Percentiles rank a stretch among this genome's conserved stretches.
These are phyloP conservation scores for Ceyx cyanopectus DNA, from an alignment of 2,113 vertebrate species.

Conservation along the genomic window DNA sequence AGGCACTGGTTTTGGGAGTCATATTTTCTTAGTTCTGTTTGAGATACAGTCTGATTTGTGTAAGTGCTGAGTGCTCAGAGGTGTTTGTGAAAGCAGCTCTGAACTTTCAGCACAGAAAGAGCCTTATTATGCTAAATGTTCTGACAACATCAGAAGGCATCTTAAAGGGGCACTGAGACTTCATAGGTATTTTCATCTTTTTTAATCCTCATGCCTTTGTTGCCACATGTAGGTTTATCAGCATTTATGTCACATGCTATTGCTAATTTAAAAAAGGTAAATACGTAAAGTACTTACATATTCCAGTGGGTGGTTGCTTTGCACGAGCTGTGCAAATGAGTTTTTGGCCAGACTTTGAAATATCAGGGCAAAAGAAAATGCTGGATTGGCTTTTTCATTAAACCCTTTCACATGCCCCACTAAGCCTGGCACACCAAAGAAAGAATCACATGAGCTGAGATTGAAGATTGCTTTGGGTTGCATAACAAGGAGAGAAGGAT, in stretches of 20 bases:
- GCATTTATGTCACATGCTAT: neutral
- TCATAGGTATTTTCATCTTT: neutral
- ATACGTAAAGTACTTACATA: neutral
- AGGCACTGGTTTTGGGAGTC: neutral
- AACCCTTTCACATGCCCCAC: neutral
- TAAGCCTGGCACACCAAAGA: neutral
- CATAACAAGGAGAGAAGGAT: neutral
- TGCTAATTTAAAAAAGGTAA: neutral
- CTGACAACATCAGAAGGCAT: neutral
- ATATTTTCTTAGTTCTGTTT: neutral
- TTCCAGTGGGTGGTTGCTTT: neutral
- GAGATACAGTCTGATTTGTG: neutral
- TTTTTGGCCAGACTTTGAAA: neutral
- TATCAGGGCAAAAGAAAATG: neutral
- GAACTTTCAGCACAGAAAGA: neutral
- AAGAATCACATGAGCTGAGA: neutral
- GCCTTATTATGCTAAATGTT: neutral
- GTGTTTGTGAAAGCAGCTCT: neutral
- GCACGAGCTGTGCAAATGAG: accelerated
- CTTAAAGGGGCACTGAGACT: neutral
- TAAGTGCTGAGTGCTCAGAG: neutral
- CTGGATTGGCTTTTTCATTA: neutral
- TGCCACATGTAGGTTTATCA: neutral
- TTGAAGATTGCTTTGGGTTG: neutral
- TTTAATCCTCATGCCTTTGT: neutral